Base-by-base conservation (phyloP, 2,888 invertebrate genomes). In the Agrochola macilenta region DNA sequence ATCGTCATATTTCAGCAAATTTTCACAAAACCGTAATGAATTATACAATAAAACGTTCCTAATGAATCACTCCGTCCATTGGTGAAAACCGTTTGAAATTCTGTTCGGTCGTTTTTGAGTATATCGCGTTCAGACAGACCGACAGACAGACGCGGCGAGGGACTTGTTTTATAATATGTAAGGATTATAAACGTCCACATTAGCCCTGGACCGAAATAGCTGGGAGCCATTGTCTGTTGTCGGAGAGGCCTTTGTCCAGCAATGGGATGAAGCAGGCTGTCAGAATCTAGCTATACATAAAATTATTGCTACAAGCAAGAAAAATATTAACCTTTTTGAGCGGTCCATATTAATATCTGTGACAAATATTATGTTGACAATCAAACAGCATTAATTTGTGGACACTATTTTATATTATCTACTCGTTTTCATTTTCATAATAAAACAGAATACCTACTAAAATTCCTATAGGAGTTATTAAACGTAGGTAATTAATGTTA, bases 401-500 rank as follows among this genome's bases (percentile, higher is more conserved):
- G 52, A n/a, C 5, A 23, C 8, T 23, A 12, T 63, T 77, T 76
- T 0, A 9, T 23, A 52, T 17, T 30, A 14, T 3, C 11, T 5
- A 57, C 66, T 12, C 26, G 30, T 30, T 17, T 23, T 35, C 11
- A 46, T 14, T 43, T 17, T 46, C 4, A 69, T n/a, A 35, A 65
- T n/a, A 26, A 17, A n/a, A 14, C 12, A 12, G 46, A 68, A n/a
- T n/a, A 68, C n/a, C n/a, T n/a, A n/a, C n/a, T 43, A 3, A 17
- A 43, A 60, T 30, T 30, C 17, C 30, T 30, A 43, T 14, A 12
- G 35, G 35, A 35, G 9, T 43, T 20, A 70, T 63, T 26, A 58
- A 39, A 39, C 35, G 23, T n/a, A 39, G 39, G 14, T 35, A 49
- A 78, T 78, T 39, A 49, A 58, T 49, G n/a, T 23, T n/a, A 49